Conservation (phyloP, 2,797 vertebrate species). For the Danio aesculapii region DNA sequence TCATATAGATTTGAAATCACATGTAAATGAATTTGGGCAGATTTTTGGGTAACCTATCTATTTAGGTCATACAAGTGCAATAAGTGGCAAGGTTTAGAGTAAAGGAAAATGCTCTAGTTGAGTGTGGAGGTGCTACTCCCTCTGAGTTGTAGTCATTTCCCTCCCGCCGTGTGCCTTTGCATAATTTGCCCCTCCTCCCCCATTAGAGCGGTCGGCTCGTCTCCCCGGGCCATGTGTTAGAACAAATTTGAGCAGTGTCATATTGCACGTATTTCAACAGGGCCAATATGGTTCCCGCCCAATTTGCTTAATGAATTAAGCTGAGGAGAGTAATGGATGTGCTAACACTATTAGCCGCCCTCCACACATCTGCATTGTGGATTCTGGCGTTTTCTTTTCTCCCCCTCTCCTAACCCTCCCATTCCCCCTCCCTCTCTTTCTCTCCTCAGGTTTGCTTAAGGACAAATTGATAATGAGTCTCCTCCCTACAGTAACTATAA, state of each 20-base stretch:
- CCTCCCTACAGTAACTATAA: conserved; percentile 61
- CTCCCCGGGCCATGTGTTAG: conserved; percentile 78
- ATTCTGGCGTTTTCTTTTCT: conserved; percentile 54
- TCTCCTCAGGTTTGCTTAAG: conserved; percentile 61
- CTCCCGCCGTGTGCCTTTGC: conserved; percentile 72
- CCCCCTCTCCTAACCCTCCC: conserved; percentile 5
- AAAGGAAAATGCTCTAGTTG: conserved; percentile 33
- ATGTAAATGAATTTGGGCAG: neutral
- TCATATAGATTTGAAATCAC: neutral
- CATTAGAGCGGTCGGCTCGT: conserved; percentile 70
- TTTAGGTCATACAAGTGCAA: conserved; percentile 15
- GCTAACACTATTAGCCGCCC: conserved; percentile 81
- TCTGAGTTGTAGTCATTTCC: conserved; percentile 66
- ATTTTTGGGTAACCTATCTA: neutral
- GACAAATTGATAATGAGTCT: conserved; percentile 64
- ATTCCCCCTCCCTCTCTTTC: conserved; percentile 16
- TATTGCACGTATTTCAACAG: conserved; percentile 81
- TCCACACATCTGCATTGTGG: conserved; percentile 62
- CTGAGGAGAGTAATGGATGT: conserved; percentile 73
- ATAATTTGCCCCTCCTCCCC: conserved; percentile 80
- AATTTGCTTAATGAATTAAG: conserved; percentile 85
- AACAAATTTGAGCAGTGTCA: conserved; percentile 86
- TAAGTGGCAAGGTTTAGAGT: neutral
- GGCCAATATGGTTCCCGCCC: conserved; percentile 73
- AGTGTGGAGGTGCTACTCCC: conserved; percentile 52